Evolutionary conservation across 1,140 invertebrate species (phyloP), one percentile per base, ranked within the genome.

Genomic region (Habropoda laboriosa): DNA sequence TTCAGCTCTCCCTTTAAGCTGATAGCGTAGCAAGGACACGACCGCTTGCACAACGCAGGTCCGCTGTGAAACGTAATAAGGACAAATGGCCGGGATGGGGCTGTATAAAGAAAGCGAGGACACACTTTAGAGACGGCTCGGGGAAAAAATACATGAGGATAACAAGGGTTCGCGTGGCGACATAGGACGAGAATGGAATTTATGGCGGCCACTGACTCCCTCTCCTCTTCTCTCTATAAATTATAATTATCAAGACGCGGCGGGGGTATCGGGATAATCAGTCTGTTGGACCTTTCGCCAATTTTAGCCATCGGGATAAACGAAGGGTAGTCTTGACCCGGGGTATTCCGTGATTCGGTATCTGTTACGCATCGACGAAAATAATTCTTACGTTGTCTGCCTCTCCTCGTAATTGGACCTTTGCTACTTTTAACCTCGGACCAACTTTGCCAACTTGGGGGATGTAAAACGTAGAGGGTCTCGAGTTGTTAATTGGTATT

Each of bases 1-100:
- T 49, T 40, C n/a, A 42, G 7, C 55, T 42, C 18, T 8, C 47
- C n/a, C 5, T 76, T 75, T 63, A 27, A 55, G 18, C 13, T 18
- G 42, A 47, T 32, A 49, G 5, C 42, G 16, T 21, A 47, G 16
- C n/a, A 27, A 58, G 32, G 42, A 75, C 10, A 45, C 16, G 18
- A 13, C 45, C 13, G 42, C 1, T 51, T 18, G 47, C n/a, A 32
- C 27, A 70, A n/a, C n/a, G n/a, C 16, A 2, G 24, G 3, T 73
- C 21, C 47, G 12, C n/a, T 3, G 16, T 38, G 71, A 24, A 64
- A 57, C 71, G 49, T 80, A 80, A 80, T 57, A 75, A 80, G 71
- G 32, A 80, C 71, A 80, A 75, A 80, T 66, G 35, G 60, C 51
- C 3, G 13, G 51, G 60, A 47, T 7, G 42, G 21, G 12, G n/a